Percentiles rank a stretch among this genome's conserved stretches.
Conservation (phyloP, 2,888 invertebrate genomes). For the Parnassius glacialis region DNA sequence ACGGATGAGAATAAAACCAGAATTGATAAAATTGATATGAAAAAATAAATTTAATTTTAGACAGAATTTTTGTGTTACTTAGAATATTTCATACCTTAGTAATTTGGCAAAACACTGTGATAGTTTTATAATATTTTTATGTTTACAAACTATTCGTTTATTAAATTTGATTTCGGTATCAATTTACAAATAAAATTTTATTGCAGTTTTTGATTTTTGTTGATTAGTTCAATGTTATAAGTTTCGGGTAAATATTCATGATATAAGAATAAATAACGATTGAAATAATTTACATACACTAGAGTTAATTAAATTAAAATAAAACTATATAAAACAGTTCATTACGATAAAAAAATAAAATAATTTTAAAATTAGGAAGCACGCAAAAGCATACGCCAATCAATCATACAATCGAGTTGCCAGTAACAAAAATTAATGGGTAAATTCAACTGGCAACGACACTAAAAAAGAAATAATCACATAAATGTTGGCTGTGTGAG, state of each 20-base stretch:
- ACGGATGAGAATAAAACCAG: too few species aligned
- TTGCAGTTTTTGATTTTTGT: background rate
- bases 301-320: background rate
- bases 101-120: too few species aligned
- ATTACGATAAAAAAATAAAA: conserved; percentile 25
- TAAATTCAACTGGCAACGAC: conserved; percentile 34
- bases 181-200: background rate
- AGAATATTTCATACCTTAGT: too few species aligned
- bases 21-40: too few species aligned
- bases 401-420: conserved; percentile 30
- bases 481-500: conserved; percentile 58
- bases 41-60: too few species aligned
- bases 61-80: too few species aligned
- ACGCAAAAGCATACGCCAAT: conserved; percentile 35
- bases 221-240: background rate
- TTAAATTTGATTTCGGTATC: background rate
- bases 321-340: conserved; percentile 24
- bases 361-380: conserved; percentile 44
- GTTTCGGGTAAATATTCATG: background rate
- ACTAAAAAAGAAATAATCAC: conserved; percentile 32
- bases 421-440: conserved; percentile 20
- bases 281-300: background rate
- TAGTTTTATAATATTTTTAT: too few species aligned
- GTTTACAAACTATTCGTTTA: too few species aligned
- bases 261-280: background rate